These are phyloP conservation scores for Acridotheres tristis DNA, from an alignment of 2,797 vertebrate genomes.

Conservation along the genomic window DNA sequence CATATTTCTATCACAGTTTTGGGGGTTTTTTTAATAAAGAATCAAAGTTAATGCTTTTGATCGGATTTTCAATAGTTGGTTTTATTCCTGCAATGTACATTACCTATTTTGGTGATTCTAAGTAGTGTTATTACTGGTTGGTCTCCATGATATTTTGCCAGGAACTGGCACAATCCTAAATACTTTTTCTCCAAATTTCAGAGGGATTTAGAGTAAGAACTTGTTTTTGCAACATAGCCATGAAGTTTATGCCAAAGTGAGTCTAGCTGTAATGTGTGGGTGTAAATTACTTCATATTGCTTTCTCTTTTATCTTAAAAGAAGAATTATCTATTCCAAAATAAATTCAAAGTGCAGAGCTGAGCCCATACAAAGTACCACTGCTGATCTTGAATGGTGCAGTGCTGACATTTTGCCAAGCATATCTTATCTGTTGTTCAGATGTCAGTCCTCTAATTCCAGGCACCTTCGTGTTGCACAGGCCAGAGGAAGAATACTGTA, in stretches of 20 bases:
- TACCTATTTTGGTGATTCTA: not conserved
- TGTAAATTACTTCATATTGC: not conserved
- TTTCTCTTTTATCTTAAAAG: not conserved
- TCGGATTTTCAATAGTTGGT: not conserved
- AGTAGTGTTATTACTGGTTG: not conserved
- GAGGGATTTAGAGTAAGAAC: conserved; percentile 14
- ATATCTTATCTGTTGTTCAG: conserved; percentile 42
- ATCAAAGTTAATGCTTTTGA: not conserved
- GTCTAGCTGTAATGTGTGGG: not conserved
- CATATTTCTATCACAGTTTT: not conserved
- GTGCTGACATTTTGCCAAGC: conserved; percentile 23
- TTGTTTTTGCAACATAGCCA: not conserved
- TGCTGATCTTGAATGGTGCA: conserved; percentile 16
- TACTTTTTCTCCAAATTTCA: not conserved
- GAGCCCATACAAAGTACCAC: not conserved
- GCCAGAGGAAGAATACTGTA: not conserved
- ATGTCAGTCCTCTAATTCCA: conserved; percentile 44
- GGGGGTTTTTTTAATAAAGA: not conserved
- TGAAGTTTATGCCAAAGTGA: not conserved
- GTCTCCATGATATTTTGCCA: not conserved
- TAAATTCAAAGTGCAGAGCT: not conserved
- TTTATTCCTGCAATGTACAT: not conserved
- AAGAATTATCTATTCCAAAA: not conserved
- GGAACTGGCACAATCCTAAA: not conserved
- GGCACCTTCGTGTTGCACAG: not conserved